Conservation (phyloP, 2,113 vertebrate genomes). For the Falcunculus frontatus region DNA sequence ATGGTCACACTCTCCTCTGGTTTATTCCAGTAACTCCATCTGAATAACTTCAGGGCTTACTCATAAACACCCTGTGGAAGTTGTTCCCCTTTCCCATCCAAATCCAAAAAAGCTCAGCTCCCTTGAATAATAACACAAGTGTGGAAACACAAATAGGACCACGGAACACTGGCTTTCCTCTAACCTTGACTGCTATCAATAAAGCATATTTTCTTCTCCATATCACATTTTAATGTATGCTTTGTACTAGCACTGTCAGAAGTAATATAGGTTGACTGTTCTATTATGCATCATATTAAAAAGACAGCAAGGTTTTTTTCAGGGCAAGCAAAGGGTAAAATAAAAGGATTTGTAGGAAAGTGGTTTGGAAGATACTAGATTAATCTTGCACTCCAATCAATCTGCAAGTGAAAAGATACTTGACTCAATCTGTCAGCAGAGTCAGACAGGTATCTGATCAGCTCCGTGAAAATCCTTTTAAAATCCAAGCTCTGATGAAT, state of each 20-base stretch:
- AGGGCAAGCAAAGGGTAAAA: background rate
- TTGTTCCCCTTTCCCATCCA: background rate
- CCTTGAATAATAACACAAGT: background rate
- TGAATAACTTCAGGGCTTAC: background rate
- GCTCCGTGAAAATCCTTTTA: slow-evolving; percentile 25
- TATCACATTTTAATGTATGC: background rate
- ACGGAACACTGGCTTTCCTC: background rate
- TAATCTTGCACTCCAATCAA: slow-evolving; percentile 47
- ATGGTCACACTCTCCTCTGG: background rate
- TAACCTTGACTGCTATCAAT: background rate
- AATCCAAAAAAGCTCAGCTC: background rate
- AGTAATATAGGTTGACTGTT: background rate
- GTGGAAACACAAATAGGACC: background rate
- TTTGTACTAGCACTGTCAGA: background rate
- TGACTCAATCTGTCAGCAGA: slow-evolving; percentile 36
- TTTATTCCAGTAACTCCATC: background rate
- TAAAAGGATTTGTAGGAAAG: slow-evolving; percentile 40
- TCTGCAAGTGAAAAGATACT: slow-evolving; percentile 31
- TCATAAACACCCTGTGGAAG: background rate
- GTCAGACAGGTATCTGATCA: slow-evolving; percentile 49
- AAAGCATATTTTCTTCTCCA: background rate
- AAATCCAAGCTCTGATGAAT: slow-evolving; percentile 17
- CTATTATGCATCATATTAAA: background rate
- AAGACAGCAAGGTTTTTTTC: background rate
- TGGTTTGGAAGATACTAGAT: slow-evolving; percentile 36